A percentile compares a stretch with the other conserved stretches of the same genome.
Conservation (phyloP, 2,888 invertebrate genomes). For the Drosophila subsilvestris region DNA sequence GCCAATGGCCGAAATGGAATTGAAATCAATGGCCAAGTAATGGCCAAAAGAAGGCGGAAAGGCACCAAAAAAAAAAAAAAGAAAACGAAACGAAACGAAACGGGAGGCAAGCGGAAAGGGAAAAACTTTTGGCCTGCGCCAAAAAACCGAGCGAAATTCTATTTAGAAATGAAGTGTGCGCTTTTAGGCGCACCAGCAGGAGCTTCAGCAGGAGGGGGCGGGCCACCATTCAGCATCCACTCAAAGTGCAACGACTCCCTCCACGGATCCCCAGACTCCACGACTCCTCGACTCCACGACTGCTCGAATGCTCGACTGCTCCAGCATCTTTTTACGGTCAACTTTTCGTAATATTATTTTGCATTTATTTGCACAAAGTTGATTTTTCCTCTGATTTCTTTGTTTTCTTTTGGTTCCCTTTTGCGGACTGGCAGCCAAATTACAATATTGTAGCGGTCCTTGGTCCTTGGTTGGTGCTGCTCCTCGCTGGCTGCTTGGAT, state of each 20-base stretch:
- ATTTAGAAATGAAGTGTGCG: conserved; percentile 74
- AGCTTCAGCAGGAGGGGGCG: too few species aligned
- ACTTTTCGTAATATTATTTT: conserved; percentile 80
- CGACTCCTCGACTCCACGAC: background rate
- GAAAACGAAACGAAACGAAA: background rate
- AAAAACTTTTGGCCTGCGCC: conserved; percentile 50
- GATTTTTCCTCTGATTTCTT: conserved; percentile 39
- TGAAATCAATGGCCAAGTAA: conserved; percentile 71
- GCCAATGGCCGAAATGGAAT: conserved; percentile 58
- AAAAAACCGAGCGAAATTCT: conserved; percentile 63
- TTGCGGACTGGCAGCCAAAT: conserved; percentile 57
- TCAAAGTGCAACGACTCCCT: conserved; percentile 62
- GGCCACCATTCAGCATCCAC: background rate
- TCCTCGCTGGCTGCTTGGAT: too few species aligned
- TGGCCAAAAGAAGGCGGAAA: conserved; percentile 39
- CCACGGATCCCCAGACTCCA: background rate
- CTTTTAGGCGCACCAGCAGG: conserved; percentile 66
- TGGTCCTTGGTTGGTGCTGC: background rate
- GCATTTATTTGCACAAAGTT: conserved; percentile 77
- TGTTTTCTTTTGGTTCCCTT: conserved; percentile 60
- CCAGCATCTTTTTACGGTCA: conserved; percentile 59
- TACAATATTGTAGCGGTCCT: conserved; percentile 58
- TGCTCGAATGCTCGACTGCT: background rate
- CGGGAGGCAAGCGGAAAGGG: conserved; percentile 22
- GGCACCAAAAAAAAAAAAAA: conserved; percentile 18